phyloP scores from a whole-genome alignment of 2,888 invertebrate species.

The Himalopsyche anomala region DNA sequence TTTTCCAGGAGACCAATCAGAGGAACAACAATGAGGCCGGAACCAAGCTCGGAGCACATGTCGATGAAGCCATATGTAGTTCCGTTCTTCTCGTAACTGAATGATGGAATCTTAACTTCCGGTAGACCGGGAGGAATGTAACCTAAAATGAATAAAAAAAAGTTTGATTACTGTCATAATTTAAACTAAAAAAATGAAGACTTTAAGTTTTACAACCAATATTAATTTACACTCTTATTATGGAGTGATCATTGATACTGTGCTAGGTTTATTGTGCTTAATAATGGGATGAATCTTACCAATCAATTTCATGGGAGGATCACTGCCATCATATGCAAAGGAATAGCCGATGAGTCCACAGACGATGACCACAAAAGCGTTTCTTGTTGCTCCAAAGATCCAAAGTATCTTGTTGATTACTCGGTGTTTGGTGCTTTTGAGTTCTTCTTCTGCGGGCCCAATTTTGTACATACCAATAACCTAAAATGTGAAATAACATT shows the following conservation, averaged over 20 bases:
- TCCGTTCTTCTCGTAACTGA: slow-evolving; percentile 80
- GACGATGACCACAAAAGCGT: slow-evolving; percentile 88
- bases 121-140: slow-evolving; percentile 87
- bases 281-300: slow-evolving; percentile 72
- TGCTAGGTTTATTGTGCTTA: background rate
- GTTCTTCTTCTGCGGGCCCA: slow-evolving; percentile 76
- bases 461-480: slow-evolving; percentile 80
- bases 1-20: slow-evolving; percentile 92
- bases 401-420: slow-evolving; percentile 82
- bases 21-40: slow-evolving; percentile 90
- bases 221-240: too few relatives aligned
- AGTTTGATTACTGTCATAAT: too few relatives aligned
- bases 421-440: slow-evolving; percentile 77
- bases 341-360: slow-evolving; percentile 84
- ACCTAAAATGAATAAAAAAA: slow-evolving; percentile 71
- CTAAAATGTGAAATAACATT: slow-evolving; percentile 71
- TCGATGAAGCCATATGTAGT: slow-evolving; percentile 80
- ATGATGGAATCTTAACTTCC: slow-evolving; percentile 80
- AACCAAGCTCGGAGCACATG: slow-evolving; percentile 88
- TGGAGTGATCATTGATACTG: background rate
- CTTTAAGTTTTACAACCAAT: too few relatives aligned
- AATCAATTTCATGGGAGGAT: slow-evolving; percentile 82
- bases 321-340: slow-evolving; percentile 75
- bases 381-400: slow-evolving; percentile 88
- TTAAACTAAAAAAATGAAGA: too few relatives aligned